Evolutionary conservation across 2,113 vertebrate species (phyloP).

Genomic region (Eurypyga helias): DNA sequence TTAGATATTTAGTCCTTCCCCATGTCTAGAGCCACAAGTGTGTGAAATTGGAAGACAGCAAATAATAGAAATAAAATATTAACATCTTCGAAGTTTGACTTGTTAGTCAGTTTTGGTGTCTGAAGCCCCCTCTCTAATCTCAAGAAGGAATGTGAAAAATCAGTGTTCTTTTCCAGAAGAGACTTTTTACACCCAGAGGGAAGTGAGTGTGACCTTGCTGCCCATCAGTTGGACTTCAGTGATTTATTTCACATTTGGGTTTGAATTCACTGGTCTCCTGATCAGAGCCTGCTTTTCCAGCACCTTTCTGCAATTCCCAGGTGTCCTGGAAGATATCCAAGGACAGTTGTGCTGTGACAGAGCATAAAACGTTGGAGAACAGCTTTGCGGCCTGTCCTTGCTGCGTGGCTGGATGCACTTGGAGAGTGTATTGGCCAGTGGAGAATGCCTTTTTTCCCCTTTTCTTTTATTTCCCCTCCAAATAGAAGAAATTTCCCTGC

Average conservation of each 20-base stretch:
- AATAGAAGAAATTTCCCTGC: neutral
- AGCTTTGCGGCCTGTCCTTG: neutral
- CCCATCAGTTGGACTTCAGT: accelerated
- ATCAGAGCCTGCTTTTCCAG: neutral
- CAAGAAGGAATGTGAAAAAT: neutral
- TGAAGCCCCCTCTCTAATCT: neutral
- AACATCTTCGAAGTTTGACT: neutral
- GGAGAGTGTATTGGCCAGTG: neutral
- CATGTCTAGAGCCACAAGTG: accelerated
- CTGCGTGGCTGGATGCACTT: neutral
- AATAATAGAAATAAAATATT: neutral
- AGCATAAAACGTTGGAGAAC: neutral
- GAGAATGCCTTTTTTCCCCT: neutral
- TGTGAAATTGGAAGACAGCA: neutral
- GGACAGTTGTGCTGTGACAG: neutral
- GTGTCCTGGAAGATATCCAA: neutral
- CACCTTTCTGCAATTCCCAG: accelerated
- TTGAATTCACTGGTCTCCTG: neutral
- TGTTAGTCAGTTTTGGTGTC: neutral
- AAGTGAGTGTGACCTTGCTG: neutral
- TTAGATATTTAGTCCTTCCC: neutral
- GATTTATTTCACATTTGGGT: neutral
- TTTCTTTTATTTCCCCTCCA: too few relatives aligned
- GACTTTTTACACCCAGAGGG: neutral
- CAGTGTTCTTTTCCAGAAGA: neutral